phyloP scores from a whole-genome alignment of 2,888 invertebrate genomes.

The Eucera pruinosa region DNA sequence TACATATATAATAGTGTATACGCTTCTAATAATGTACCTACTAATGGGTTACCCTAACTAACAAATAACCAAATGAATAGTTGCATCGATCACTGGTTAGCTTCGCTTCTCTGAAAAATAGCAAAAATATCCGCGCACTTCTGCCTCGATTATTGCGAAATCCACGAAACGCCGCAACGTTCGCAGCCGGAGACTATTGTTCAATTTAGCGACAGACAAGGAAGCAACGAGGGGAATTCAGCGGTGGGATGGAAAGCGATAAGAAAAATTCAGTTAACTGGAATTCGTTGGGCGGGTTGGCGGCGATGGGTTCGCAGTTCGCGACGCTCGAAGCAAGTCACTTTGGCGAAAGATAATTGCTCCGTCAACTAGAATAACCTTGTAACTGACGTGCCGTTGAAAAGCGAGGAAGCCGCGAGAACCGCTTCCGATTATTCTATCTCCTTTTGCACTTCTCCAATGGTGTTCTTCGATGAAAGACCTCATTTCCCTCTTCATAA shows the following conservation, averaged over 20 bases:
- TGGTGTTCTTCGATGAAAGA: slow-evolving; percentile 45
- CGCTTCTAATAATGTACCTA: too few relatives aligned
- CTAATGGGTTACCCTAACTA: too few relatives aligned
- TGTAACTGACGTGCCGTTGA: slow-evolving; percentile 70
- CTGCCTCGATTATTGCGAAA: slow-evolving; percentile 3
- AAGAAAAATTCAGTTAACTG: slow-evolving; percentile 66
- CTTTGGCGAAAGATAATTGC: slow-evolving; percentile 71
- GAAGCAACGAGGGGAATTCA: slow-evolving; percentile 1
- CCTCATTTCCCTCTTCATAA: slow-evolving; percentile 60
- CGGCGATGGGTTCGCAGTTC: background rate
- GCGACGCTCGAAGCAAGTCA: slow-evolving; percentile 45
- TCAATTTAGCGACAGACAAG: slow-evolving; percentile 18
- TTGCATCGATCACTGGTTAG: too few relatives aligned
- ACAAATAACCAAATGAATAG: too few relatives aligned
- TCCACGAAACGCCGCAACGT: slow-evolving; percentile 8
- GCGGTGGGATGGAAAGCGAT: slow-evolving; percentile 33
- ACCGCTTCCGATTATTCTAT: slow-evolving; percentile 60
- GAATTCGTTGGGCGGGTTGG: slow-evolving; percentile 49
- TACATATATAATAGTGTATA: too few relatives aligned
- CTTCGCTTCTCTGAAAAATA: too few relatives aligned
- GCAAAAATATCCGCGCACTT: background rate
- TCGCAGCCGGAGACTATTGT: slow-evolving; percentile 14
- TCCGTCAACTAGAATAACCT: slow-evolving; percentile 67
- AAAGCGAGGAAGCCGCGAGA: slow-evolving; percentile 62
- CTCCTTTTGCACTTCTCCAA: slow-evolving; percentile 45